Conservation (phyloP, 2,888 invertebrate species). For the Cancer borealis region DNA sequence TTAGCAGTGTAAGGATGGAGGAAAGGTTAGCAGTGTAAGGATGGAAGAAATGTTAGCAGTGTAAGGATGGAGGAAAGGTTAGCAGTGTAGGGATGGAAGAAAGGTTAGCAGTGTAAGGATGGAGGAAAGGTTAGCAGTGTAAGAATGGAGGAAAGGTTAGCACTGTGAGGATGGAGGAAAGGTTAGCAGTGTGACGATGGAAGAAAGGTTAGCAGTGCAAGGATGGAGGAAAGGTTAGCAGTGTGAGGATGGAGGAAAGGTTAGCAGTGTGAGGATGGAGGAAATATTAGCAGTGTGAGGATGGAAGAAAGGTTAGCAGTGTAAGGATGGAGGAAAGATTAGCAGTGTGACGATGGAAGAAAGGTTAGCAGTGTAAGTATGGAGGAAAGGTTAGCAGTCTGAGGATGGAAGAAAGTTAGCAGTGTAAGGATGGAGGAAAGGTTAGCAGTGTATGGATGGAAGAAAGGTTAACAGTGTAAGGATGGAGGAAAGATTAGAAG, state of each 20-base stretch:
- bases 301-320: not conserved
- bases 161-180: not conserved
- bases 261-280: no score
- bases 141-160: not conserved
- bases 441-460: not conserved
- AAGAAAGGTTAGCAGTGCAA: not conserved
- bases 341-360: not conserved
- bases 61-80: constrained; percentile 14
- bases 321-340: not conserved
- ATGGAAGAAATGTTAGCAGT: not conserved
- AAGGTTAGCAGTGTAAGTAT: no score
- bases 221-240: not conserved
- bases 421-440: not conserved
- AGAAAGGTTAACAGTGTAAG: not conserved
- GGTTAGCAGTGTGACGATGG: no score
- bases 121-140: not conserved
- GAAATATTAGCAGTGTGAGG: not conserved
- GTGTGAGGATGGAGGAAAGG: not conserved
- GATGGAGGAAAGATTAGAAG: not conserved
- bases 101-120: not conserved
- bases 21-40: not conserved
- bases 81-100: no score
- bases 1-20: no score
- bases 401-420: no score
- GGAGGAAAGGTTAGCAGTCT: no score